Evolutionary conservation across 2,113 vertebrate genomes (phyloP).

Genomic region (Melanotaenia duboulayi): DNA sequence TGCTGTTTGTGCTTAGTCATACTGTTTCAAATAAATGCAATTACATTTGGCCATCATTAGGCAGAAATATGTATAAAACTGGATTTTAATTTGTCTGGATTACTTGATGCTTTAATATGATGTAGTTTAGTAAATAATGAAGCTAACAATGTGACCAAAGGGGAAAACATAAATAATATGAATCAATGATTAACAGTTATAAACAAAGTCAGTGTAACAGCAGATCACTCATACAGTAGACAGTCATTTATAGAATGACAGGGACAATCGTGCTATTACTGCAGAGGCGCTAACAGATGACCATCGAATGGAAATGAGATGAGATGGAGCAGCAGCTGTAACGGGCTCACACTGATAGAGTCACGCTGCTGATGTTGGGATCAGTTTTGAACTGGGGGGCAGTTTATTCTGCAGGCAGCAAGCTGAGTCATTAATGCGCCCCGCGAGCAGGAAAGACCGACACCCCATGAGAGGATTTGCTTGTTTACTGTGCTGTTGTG

Average conservation of each 20-base stretch:
- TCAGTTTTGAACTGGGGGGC: constrained; percentile 26
- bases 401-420: constrained; percentile 52
- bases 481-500: constrained; percentile 48
- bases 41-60: too few species aligned
- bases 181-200: constrained; percentile 2
- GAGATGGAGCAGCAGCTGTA: constrained; percentile 20
- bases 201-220: neutral
- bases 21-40: too few species aligned
- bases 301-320: constrained; percentile 15
- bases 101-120: neutral
- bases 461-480: constrained; percentile 29
- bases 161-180: neutral
- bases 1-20: too few species aligned
- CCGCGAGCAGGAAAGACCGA: constrained; percentile 51
- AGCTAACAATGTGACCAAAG: neutral
- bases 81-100: neutral
- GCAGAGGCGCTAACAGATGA: constrained; percentile 12
- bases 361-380: constrained; percentile 32
- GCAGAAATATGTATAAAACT: too few species aligned
- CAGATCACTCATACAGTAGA: neutral
- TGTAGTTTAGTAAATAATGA: neutral
- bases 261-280: neutral
- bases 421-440: constrained; percentile 72
- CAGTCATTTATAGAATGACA: constrained; percentile 4
- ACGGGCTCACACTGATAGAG: constrained; percentile 21